Conservation (phyloP, 2,113 vertebrate species). For the Platichthys flesus region DNA sequence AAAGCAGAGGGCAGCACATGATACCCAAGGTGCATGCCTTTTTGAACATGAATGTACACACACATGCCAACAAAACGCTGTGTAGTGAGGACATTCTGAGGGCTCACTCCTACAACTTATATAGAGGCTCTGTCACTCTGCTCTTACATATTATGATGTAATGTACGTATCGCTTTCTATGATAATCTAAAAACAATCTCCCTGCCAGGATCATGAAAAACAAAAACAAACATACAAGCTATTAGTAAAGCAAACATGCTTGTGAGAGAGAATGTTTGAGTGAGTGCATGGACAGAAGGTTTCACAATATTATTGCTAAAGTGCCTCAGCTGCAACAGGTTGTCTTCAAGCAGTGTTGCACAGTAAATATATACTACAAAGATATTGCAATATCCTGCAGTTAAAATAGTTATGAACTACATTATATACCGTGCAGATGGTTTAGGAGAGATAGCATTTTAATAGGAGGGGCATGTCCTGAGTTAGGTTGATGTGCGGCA, state of each 20-base stretch:
- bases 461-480: no score
- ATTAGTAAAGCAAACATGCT: not conserved
- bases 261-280: not conserved
- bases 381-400: not conserved
- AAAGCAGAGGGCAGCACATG: constrained; percentile 69
- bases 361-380: not conserved
- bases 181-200: not conserved
- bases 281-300: not conserved
- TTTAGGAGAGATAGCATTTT: no score
- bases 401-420: no score
- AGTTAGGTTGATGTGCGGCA: not conserved
- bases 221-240: not conserved
- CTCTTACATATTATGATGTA: not conserved
- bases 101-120: not conserved
- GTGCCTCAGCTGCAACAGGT: not conserved
- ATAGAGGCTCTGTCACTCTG: not conserved
- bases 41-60: constrained; percentile 31
- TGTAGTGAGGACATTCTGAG: not conserved
- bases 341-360: not conserved
- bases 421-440: no score
- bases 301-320: not conserved
- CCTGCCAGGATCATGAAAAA: not conserved
- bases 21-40: constrained; percentile 55
- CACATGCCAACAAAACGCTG: constrained; percentile 7
- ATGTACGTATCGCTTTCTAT: not conserved